Evolutionary conservation across 2,113 vertebrate genomes (phyloP).

Genomic region (Alexandromys fortis): DNA sequence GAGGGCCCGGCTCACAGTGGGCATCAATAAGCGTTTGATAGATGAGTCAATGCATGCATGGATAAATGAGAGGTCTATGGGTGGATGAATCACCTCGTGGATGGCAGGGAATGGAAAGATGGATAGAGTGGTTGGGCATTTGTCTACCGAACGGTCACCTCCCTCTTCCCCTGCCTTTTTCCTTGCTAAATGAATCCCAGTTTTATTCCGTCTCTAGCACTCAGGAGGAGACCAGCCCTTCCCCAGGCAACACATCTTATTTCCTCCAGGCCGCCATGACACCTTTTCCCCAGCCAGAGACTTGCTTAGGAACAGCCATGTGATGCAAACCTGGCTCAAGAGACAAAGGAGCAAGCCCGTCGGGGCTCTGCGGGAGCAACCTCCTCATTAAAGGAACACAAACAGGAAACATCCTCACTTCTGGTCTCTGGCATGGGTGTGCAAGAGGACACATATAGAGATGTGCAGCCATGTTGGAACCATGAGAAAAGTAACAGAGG

Average conservation of each 20-base stretch:
- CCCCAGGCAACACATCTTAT: constrained; percentile 22
- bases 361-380: not conserved
- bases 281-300: not conserved
- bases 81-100: not conserved
- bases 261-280: not conserved
- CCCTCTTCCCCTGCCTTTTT: not conserved
- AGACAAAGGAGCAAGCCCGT: not conserved
- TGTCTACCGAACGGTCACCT: constrained; percentile 15
- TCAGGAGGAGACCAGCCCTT: not conserved
- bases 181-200: constrained; percentile 37
- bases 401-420: not conserved
- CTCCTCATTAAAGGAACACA: constrained; percentile 35
- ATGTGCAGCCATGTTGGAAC: not conserved
- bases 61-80: constrained; percentile 26
- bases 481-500: not conserved
- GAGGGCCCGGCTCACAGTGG: constrained; percentile 57
- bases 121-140: not conserved
- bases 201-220: not conserved
- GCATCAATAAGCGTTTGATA: constrained; percentile 69
- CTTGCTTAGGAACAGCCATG: not conserved
- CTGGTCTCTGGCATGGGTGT: not conserved
- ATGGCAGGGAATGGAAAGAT: constrained; percentile 43
- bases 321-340: constrained; percentile 32
- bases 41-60: constrained; percentile 41
- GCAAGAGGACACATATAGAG: not conserved